Evolutionary conservation across 2,797 vertebrate genomes (phyloP).

Genomic region (Taeniopygia guttata): DNA sequence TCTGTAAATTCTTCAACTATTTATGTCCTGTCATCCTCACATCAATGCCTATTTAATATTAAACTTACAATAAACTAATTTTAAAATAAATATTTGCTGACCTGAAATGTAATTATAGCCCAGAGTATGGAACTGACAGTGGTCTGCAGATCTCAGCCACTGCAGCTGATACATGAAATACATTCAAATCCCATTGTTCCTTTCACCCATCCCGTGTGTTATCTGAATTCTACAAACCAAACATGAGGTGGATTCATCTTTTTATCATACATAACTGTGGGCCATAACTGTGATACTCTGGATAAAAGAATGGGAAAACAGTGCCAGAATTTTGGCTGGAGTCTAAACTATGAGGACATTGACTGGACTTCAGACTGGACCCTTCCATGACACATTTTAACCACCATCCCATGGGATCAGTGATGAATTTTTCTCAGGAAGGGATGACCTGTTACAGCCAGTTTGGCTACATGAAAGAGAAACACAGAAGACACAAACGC

Average conservation of each 20-base stretch:
- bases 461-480: neutral
- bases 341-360: neutral
- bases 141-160: neutral
- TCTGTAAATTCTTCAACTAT: neutral
- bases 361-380: neutral
- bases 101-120: neutral
- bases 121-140: neutral
- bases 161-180: neutral
- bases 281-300: neutral
- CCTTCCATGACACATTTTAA: neutral
- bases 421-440: neutral
- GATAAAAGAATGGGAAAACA: neutral
- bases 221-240: neutral
- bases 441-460: neutral
- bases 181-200: neutral
- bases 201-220: rapidly evolving
- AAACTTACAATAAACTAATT: neutral
- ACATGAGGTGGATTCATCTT: neutral
- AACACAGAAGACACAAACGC: neutral
- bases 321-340: neutral
- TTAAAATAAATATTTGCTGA: neutral
- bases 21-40: neutral
- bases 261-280: neutral
- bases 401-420: neutral
- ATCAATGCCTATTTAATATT: neutral